Evolutionary conservation across 2,113 vertebrate genomes (phyloP).

Genomic region (Odontophorus gujanensis): DNA sequence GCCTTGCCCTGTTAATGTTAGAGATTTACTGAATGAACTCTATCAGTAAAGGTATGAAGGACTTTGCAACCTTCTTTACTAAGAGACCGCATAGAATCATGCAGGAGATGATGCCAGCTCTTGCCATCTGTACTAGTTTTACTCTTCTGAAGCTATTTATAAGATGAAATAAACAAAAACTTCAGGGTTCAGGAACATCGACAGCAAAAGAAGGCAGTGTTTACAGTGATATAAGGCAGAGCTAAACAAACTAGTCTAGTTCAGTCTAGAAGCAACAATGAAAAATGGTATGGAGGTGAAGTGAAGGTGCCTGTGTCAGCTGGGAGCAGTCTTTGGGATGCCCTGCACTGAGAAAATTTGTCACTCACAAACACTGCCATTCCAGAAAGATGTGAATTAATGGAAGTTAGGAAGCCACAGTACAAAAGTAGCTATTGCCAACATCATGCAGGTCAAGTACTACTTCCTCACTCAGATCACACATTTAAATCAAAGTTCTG

Average conservation of each 20-base stretch:
- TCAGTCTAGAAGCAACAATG: neutral
- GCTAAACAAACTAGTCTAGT: neutral
- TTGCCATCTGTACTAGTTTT: neutral
- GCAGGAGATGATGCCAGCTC: neutral
- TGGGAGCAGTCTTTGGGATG: neutral
- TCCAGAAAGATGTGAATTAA: neutral
- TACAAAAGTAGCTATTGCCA: conserved; percentile 1
- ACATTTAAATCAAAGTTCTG: neutral
- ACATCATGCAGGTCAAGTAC: neutral
- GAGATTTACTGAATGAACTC: neutral
- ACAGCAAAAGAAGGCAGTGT: neutral
- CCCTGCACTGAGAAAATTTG: neutral
- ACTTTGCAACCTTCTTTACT: neutral
- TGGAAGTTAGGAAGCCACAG: neutral
- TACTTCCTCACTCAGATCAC: neutral
- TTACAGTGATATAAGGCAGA: neutral
- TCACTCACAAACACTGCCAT: neutral
- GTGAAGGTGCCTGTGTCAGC: neutral
- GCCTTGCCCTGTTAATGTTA: neutral
- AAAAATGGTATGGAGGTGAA: neutral
- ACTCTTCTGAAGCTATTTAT: neutral
- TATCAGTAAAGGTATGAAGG: neutral
- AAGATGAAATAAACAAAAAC: neutral
- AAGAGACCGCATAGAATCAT: neutral
- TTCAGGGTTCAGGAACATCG: neutral